Evolutionary conservation across 2,797 vertebrate genomes (phyloP).

Genomic region (Danio albolineatus): DNA sequence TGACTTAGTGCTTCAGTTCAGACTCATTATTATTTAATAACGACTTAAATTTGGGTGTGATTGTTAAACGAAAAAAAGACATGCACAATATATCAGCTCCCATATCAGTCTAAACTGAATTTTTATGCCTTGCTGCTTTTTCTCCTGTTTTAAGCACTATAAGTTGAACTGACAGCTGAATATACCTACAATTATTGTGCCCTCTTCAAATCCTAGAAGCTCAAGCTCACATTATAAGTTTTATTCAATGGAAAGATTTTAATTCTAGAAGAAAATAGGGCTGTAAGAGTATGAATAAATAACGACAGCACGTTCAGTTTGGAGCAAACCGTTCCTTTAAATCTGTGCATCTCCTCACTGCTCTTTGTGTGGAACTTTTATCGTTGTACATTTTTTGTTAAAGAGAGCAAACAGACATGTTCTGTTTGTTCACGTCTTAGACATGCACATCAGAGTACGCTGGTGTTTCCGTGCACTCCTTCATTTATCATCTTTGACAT

Average conservation of each 20-base stretch:
- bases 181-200: background rate
- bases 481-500: slow-evolving; percentile 85
- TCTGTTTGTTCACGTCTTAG: slow-evolving; percentile 50
- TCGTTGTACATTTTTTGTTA: slow-evolving; percentile 31
- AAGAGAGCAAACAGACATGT: slow-evolving; percentile 38
- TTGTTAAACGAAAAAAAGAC: background rate
- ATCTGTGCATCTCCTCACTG: background rate
- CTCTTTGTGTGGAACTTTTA: background rate
- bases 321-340: background rate
- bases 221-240: background rate
- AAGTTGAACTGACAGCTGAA: too few relatives aligned
- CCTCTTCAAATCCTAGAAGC: background rate
- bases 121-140: too few relatives aligned
- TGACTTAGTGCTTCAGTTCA: background rate
- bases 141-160: too few relatives aligned
- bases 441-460: slow-evolving; percentile 48
- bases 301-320: background rate
- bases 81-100: too few relatives aligned
- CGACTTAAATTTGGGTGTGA: background rate
- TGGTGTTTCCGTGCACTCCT: slow-evolving; percentile 73
- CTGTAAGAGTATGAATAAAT: background rate
- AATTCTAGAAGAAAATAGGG: background rate
- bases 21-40: background rate
- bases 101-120: too few relatives aligned
- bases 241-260: background rate